Evolutionary conservation across 2,113 vertebrate genomes (phyloP).

Genomic region (Petrocephalus zakoni): DNA sequence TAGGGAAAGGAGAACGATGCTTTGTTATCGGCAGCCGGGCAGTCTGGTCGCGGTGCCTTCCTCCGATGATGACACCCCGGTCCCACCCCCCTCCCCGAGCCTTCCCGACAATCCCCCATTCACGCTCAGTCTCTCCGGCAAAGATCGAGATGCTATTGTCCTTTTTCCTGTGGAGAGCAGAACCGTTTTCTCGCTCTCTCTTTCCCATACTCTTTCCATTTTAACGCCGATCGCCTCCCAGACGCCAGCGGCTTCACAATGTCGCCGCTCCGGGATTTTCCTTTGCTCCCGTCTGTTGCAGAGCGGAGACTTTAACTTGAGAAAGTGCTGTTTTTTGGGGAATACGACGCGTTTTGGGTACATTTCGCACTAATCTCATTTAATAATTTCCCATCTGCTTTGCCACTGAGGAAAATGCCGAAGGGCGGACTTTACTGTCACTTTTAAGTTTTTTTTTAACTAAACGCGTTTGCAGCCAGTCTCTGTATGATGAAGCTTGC

Average conservation of each 20-base stretch:
- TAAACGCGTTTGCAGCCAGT: neutral
- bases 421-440: neutral
- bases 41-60: conserved; percentile 3
- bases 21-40: conserved; percentile 3
- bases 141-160: conserved; percentile 53
- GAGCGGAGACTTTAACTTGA: conserved; percentile 4
- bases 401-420: neutral
- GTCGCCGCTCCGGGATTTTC: neutral
- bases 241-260: neutral
- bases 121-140: conserved; percentile 17
- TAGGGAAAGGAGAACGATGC: neutral
- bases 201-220: neutral
- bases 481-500: neutral
- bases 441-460: neutral
- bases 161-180: conserved; percentile 48
- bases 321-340: neutral
- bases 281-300: neutral
- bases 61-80: conserved; percentile 17
- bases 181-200: neutral
- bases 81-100: neutral
- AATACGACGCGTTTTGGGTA: neutral
- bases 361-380: neutral
- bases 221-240: neutral
- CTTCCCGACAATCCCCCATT: conserved; percentile 17
- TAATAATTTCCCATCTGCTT: neutral